Percentiles rank a stretch among this genome's conserved stretches.
Evolutionary conservation across 30 jellyfish, hydroid and myxozoan species (phyloP).

Genomic region (Turritopsis rubra): DNA sequence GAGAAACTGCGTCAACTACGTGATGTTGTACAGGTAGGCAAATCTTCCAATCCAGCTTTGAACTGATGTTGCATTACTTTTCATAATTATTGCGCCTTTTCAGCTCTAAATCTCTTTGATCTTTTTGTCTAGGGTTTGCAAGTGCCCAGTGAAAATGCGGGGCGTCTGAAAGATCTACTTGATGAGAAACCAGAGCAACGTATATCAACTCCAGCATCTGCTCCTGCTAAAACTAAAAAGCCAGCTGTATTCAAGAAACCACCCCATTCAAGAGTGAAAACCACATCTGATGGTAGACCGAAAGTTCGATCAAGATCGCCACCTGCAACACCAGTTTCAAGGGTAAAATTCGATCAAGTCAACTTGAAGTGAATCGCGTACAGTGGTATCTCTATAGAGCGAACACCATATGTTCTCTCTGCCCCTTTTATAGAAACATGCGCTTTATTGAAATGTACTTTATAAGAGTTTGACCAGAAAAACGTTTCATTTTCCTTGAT

Average conservation of each 20-base stretch:
- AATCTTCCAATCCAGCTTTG: neutral
- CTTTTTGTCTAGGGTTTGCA: neutral
- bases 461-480: too few species aligned
- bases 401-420: too few species aligned
- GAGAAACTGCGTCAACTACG: slow-evolving; percentile 70
- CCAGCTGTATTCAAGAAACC: slow-evolving; percentile 86
- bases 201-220: slow-evolving; percentile 20
- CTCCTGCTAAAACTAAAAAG: slow-evolving; percentile 26
- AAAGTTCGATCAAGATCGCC: slow-evolving; percentile 75
- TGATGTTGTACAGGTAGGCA: slow-evolving; percentile 70
- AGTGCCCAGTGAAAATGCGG: slow-evolving; percentile 5
- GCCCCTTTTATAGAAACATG: too few species aligned
- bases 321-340: slow-evolving; percentile 49
- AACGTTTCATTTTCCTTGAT: too few species aligned
- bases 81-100: too few species aligned
- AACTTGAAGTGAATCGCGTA: neutral
- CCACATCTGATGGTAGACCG: slow-evolving; percentile 37
- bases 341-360: neutral
- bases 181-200: slow-evolving; percentile 30
- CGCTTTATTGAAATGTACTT: too few species aligned
- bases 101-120: too few species aligned
- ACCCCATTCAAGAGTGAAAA: slow-evolving; percentile 44
- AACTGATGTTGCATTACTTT: neutral
- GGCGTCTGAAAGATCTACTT: neutral
- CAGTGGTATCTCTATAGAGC: too few species aligned